Base-by-base conservation (phyloP, 1,140 invertebrate species). In the Probaryconus sp. region DNA sequence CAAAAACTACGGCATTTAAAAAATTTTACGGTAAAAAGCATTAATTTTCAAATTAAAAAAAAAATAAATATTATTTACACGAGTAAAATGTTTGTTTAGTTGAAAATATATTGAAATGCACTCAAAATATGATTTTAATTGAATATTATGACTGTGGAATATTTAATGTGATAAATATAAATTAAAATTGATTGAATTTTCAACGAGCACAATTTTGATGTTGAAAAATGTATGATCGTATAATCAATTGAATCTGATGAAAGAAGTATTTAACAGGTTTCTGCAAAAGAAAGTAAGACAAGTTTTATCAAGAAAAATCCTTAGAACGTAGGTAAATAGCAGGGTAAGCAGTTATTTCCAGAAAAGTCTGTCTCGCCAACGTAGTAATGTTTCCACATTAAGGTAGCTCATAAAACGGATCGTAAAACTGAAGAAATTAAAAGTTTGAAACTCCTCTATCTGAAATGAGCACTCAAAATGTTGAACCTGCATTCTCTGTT, bases 361-460 rank as follows among this genome's bases (percentile, higher is more conserved):
- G 50, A 47, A 61, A 56, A 60, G 63, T 60, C 30, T 43, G 10
- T 51, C 33, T 26, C 50, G 21, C 35, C 35, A 42, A 30, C 20
- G 35, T 53, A 50, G 50, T 56, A 45, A 55, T 60, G 55, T 68
- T 71, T 69, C 38, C 56, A 38, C 64, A 63, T 78, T 73, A 74
- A 50, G 68, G 56, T 53, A 76, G 68, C 69, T 82, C 79, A 80
- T 83, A 83, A 83, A 83, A 82, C 61, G 55, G 60, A 69, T 61
- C 74, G 77, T 80, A 81, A 83, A 81, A 80, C 71, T 70, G 78
- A 82, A 82, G 79, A 82, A 81, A 81, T 83, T 81, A 82, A 83
- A 83, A 82, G 64, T 82, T 83, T 76, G 61, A 75, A 79, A 81
- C 76, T 81, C 65, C 63, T 71, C 77, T 79, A 81, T 81, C 73